A percentile compares a stretch with the other conserved stretches of the same genome.
These are phyloP conservation scores for Litoditis marina DNA, from an alignment of 2,888 invertebrate genomes.

Conservation along the genomic window DNA sequence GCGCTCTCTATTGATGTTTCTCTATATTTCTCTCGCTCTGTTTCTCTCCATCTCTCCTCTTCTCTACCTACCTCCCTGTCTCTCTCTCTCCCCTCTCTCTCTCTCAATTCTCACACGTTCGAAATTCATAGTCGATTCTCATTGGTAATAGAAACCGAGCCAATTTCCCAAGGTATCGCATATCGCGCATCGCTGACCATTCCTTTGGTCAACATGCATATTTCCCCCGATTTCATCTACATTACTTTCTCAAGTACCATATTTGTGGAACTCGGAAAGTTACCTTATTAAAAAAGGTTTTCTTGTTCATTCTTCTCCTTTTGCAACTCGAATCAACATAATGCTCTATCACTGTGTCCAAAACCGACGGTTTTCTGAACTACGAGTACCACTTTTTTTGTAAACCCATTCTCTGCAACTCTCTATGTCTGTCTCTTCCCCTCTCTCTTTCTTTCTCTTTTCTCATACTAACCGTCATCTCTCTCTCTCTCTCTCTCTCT, in stretches of 20 bases:
- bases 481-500: neutral
- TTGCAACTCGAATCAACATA: too few species aligned
- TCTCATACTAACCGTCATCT: neutral
- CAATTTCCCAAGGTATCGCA: conserved; percentile 20
- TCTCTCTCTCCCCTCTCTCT: neutral
- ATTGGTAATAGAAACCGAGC: conserved; percentile 20
- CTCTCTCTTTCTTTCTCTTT: too few species aligned
- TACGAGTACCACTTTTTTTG: too few species aligned
- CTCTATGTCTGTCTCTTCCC: too few species aligned
- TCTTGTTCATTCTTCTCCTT: too few species aligned
- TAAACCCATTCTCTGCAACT: too few species aligned
- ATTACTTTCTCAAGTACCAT: too few species aligned
- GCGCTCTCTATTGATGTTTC: neutral
- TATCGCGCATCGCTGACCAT: conserved; percentile 8
- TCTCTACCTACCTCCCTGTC: neutral
- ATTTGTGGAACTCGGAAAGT: too few species aligned
- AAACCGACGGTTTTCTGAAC: too few species aligned
- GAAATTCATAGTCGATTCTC: neutral
- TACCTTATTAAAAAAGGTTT: too few species aligned
- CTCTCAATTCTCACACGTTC: neutral
- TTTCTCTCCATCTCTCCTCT: conserved; percentile 1
- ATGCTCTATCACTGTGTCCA: too few species aligned
- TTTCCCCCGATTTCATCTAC: neutral
- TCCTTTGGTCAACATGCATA: neutral
- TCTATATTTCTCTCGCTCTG: neutral